Evolutionary conservation across 2,888 invertebrate genomes (phyloP).

Genomic region (Petrolisthes manimaculis): DNA sequence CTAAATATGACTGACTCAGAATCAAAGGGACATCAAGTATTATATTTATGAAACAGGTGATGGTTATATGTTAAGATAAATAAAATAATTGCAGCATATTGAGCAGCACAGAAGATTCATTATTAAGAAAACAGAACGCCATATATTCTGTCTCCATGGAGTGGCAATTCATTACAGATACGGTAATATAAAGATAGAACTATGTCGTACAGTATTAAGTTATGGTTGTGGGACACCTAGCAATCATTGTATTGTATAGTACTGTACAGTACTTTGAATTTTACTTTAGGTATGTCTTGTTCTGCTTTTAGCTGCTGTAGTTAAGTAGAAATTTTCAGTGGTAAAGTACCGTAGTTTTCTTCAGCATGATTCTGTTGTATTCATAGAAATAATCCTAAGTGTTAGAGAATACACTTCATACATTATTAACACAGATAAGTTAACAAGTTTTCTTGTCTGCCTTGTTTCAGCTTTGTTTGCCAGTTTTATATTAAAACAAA

Average conservation of each 20-base stretch:
- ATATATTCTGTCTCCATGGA: no score
- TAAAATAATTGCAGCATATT: no score
- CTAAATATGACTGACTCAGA: not conserved
- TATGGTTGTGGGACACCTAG: no score
- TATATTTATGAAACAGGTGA: no score
- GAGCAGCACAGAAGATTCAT: no score
- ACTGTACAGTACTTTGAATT: not conserved
- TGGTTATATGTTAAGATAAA: no score
- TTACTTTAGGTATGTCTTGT: not conserved
- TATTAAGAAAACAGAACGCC: no score
- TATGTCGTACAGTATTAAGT: no score
- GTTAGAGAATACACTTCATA: slow-evolving; percentile 24
- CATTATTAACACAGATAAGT: slow-evolving; percentile 29
- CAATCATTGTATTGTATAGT: no score
- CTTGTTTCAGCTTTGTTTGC: slow-evolving; percentile 29
- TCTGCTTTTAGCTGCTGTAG: slow-evolving; percentile 21
- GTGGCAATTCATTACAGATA: no score
- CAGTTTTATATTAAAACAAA: slow-evolving; percentile 19
- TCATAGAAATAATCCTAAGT: slow-evolving; percentile 17
- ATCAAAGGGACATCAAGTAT: no score
- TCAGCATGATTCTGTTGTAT: slow-evolving; percentile 37
- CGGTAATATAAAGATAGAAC: no score
- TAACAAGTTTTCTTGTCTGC: slow-evolving; percentile 30
- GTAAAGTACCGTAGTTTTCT: not conserved
- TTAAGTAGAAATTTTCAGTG: slow-evolving; percentile 1